Conservation (phyloP, 2,888 invertebrate species). For the Priocnemis perturbator region DNA sequence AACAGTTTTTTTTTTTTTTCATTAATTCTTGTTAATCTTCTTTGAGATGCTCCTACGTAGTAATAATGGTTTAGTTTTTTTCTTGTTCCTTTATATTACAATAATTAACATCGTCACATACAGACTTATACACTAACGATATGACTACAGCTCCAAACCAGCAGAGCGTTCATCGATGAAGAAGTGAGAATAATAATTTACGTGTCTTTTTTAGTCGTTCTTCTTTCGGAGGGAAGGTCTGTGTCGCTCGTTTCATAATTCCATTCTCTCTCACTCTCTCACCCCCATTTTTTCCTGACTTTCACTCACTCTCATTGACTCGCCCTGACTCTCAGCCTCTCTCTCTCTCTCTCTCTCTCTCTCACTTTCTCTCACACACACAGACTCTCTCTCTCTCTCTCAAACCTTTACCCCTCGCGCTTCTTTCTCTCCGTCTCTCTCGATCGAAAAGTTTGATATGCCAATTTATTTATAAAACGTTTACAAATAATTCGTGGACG, state of each 20-base stretch:
- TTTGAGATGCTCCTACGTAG: conserved; percentile 67
- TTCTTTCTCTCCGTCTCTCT: conserved; percentile 25
- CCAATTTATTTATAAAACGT: conserved; percentile 69
- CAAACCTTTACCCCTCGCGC: background rate
- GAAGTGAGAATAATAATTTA: conserved; percentile 68
- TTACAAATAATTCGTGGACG: conserved; percentile 62
- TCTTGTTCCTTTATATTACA: conserved; percentile 67
- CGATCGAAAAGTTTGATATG: conserved; percentile 64
- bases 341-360: conserved; percentile 11
- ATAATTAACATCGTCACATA: conserved; percentile 74
- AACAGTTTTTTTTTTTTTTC: conserved; percentile 57
- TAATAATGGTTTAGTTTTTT: conserved; percentile 52
- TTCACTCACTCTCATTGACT: conserved; percentile 16
- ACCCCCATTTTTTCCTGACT: conserved; percentile 1
- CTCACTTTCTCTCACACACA: conserved; percentile 1
- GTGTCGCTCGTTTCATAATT: conserved; percentile 15
- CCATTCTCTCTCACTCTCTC: conserved; percentile 2
- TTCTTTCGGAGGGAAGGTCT: conserved; percentile 33
- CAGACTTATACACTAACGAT: conserved; percentile 73
- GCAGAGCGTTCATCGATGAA: conserved; percentile 71
- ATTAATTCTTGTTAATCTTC: conserved; percentile 22
- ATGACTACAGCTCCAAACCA: conserved; percentile 74
- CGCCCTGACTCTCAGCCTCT: conserved; percentile 4
- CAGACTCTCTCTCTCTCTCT: conserved; percentile 2
- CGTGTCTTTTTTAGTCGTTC: conserved; percentile 50